phyloP scores from a whole-genome alignment of 2,797 vertebrate genomes.

The Myotis planiceps region DNA sequence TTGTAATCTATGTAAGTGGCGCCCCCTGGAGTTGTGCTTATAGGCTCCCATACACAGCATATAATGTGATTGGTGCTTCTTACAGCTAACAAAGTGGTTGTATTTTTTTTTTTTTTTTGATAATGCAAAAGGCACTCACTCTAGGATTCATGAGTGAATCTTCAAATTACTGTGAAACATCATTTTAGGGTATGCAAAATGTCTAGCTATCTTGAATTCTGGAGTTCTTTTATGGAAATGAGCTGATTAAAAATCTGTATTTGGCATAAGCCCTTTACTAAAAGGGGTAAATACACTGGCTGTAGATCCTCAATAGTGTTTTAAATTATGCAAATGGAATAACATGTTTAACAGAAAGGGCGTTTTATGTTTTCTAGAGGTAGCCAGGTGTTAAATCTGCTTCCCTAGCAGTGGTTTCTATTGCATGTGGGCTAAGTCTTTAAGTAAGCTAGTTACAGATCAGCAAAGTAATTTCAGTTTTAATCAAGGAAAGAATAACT shows the following conservation, averaged over 20 bases:
- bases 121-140: not conserved
- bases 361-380: not conserved
- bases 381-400: not conserved
- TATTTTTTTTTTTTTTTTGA: not conserved
- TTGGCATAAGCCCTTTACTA: slow-evolving; percentile 35
- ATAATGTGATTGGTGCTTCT: not conserved
- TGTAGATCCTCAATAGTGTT: slow-evolving; percentile 41
- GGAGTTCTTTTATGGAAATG: not conserved
- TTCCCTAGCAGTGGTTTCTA: not conserved
- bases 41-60: not conserved
- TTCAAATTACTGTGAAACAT: slow-evolving; percentile 37
- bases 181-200: not conserved
- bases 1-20: not conserved
- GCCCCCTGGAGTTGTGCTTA: not conserved
- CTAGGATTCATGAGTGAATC: not conserved
- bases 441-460: not conserved
- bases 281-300: slow-evolving; percentile 51
- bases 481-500: slow-evolving; percentile 56
- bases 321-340: slow-evolving; percentile 59
- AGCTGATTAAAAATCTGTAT: slow-evolving; percentile 52
- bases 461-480: slow-evolving; percentile 37
- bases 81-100: not conserved
- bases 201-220: slow-evolving; percentile 4
- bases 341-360: not conserved
- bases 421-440: not conserved